Percentiles rank a stretch among this genome's conserved stretches.
Evolutionary conservation across 2,797 vertebrate species (phyloP).

Genomic region (Choloepus didactylus): DNA sequence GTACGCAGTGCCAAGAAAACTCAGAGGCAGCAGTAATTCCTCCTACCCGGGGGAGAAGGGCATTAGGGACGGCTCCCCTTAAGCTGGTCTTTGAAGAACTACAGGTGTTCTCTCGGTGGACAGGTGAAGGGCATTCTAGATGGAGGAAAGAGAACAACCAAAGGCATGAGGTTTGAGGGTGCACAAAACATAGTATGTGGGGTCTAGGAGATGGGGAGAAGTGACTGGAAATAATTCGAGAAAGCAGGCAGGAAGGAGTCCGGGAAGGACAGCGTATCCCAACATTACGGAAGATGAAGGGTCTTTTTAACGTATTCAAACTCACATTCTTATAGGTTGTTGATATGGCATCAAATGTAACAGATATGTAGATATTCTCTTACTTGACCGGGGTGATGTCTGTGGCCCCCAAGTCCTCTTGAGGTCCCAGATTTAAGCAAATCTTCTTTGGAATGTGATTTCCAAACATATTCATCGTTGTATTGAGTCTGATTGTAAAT

Average conservation of each 20-base stretch:
- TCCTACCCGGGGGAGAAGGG: not conserved
- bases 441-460: constrained; percentile 86
- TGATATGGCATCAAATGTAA: not conserved
- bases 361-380: not conserved
- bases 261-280: not conserved
- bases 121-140: not conserved
- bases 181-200: not conserved
- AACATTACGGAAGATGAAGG: not conserved
- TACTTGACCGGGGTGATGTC: constrained; percentile 88
- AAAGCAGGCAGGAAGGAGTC: not conserved
- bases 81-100: not conserved
- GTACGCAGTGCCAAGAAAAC: not conserved
- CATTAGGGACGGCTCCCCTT: not conserved
- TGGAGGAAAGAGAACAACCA: not conserved
- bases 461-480: constrained; percentile 90
- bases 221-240: not conserved
- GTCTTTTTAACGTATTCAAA: not conserved
- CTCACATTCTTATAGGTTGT: not conserved
- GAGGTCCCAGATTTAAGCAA: constrained; percentile 82
- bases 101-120: too few relatives aligned
- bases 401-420: constrained; percentile 86
- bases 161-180: not conserved
- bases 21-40: not conserved
- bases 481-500: constrained; percentile 87
- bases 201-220: not conserved